Evolutionary conservation across 2,888 invertebrate genomes (phyloP).

Genomic region (Merodon equestris): DNA sequence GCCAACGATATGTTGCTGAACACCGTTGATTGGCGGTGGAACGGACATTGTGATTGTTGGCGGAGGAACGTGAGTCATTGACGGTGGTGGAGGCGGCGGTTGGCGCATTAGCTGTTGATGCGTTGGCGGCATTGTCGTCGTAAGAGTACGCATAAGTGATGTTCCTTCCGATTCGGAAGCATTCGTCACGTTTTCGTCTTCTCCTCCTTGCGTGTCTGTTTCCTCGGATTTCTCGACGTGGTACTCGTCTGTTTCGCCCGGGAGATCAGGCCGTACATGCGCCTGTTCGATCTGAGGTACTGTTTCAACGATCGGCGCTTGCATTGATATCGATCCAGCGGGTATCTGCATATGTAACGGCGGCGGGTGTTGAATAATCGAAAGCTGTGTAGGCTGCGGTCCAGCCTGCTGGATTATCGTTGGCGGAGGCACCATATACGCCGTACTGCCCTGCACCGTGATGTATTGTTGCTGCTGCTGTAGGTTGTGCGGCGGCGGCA

Average conservation of each 20-base stretch:
- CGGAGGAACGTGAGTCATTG: constrained; percentile 58
- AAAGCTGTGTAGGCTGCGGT: constrained; percentile 52
- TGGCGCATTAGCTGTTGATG: constrained; percentile 57
- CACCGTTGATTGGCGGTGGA: constrained; percentile 61
- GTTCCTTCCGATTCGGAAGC: constrained; percentile 33
- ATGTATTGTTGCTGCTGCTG: constrained; percentile 70
- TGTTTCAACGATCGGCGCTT: constrained; percentile 47
- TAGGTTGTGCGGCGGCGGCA: constrained; percentile 46
- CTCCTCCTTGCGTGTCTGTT: constrained; percentile 25
- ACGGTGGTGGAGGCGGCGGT: constrained; percentile 42
- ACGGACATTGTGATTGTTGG: constrained; percentile 65
- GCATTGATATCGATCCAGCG: constrained; percentile 49
- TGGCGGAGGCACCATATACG: constrained; percentile 72
- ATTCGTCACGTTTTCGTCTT: constrained; percentile 37
- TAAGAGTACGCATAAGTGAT: constrained; percentile 34
- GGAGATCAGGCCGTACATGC: constrained; percentile 29
- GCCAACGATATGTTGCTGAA: constrained; percentile 62
- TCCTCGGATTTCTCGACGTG: constrained; percentile 53
- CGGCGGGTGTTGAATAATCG: constrained; percentile 67
- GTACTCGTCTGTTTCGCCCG: constrained; percentile 47
- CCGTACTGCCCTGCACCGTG: constrained; percentile 71
- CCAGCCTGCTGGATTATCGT: constrained; percentile 70
- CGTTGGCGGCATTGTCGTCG: constrained; percentile 51
- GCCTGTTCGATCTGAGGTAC: constrained; percentile 44
- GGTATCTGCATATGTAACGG: constrained; percentile 64